A percentile compares a stretch with the other conserved stretches of the same genome.
These are phyloP conservation scores for Cepaea hortensis DNA, from an alignment of 2,888 invertebrate species.

Conservation along the genomic window DNA sequence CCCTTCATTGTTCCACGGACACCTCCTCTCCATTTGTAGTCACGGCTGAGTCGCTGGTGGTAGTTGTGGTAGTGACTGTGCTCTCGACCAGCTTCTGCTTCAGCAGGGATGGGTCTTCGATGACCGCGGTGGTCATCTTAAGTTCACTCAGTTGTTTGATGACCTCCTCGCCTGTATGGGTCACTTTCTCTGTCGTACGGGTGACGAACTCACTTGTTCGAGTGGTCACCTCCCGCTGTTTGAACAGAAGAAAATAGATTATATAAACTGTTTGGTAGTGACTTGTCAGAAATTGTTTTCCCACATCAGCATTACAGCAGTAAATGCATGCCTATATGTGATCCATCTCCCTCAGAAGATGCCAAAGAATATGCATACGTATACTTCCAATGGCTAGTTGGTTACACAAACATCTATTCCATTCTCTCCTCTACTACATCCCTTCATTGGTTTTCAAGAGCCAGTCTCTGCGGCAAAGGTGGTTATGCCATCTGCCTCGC, in stretches of 20 bases:
- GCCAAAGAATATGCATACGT: too few relatives aligned
- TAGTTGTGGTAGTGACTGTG: conserved; percentile 40
- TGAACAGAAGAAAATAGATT: neutral
- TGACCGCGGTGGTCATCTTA: conserved; percentile 46
- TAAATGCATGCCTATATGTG: too few relatives aligned
- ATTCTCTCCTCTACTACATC: too few relatives aligned
- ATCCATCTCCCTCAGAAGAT: too few relatives aligned
- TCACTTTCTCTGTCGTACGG: conserved; percentile 41
- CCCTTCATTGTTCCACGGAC: neutral
- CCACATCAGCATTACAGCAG: too few relatives aligned
- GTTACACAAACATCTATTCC: too few relatives aligned
- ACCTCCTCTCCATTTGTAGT: conserved; percentile 34
- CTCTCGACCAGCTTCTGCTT: conserved; percentile 50
- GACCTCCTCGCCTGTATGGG: conserved; percentile 50
- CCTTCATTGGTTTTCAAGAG: too few relatives aligned
- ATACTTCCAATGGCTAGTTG: too few relatives aligned
- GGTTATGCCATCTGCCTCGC: too few relatives aligned
- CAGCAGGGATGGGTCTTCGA: conserved; percentile 47
- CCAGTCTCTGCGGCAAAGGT: too few relatives aligned
- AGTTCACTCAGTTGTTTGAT: conserved; percentile 48
- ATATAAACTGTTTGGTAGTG: neutral
- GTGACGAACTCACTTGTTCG: conserved; percentile 44
- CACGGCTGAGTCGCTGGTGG: conserved; percentile 8
- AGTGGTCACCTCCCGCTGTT: conserved; percentile 45
- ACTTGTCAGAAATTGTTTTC: too few relatives aligned